Evolutionary conservation across 2,113 vertebrate genomes (phyloP), one percentile per base, ranked within the genome.

Genomic region (Fregetta grallaria): DNA sequence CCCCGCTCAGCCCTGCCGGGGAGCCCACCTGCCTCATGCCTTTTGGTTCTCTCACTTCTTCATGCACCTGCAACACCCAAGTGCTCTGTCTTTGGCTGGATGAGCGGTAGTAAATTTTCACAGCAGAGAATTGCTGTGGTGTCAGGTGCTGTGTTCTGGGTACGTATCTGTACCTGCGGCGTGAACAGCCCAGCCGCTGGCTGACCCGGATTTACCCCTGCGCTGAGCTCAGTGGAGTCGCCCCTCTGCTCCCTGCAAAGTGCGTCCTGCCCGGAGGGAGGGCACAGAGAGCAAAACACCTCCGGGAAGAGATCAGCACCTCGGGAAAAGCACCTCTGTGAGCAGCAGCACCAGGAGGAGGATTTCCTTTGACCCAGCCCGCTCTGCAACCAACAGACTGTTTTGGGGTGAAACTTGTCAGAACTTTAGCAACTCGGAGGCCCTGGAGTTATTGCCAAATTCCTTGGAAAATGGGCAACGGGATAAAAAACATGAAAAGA

Each of bases 91-190:
- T 18, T 26, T 9, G 36, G 27, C 81, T 53, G 44, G 49, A 13
- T 8, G 73, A 58, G 56, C 1, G 17, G 52, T 14, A 25, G 52
- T 26, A 6, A 25, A 14, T n/a, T 29, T 19, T 42, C 45, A 10
- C 38, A 26, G 61, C 59, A 29, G 66, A n/a, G 52, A 30, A 44
- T 5, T 14, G 52, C 84, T 40, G 25, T 10, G 34, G 6, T 70
- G 70, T 34, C 27, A 25, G 56, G 30, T 15, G 53, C 29, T 13
- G 1, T 6, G 7, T n/a, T 68, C 36, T 36, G 65, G 2, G 2
- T 9, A 4, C 2, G 11, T 9, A 6, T 42, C 76, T 25, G 49
- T 22, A 42, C 63, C 22, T 25, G 16, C 5, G 0, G 3, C 9
- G 50, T 4, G 7, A 61, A 21, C 34, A 52, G 29, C 38, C 58